Conservation (phyloP, 2,797 vertebrate genomes). For the Coregonus sp. region DNA sequence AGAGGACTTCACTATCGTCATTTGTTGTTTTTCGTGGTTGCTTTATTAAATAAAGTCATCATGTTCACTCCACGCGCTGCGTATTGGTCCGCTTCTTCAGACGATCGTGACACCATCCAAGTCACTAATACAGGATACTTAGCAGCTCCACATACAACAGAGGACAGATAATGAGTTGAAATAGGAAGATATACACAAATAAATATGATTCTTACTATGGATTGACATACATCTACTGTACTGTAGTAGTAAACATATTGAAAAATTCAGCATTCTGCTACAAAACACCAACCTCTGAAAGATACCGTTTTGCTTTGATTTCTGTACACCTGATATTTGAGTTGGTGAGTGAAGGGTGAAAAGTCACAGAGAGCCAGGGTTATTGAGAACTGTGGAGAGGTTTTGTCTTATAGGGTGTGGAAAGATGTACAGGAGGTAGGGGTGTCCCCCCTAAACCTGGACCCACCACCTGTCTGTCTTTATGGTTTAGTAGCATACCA, state of each 20-base stretch:
- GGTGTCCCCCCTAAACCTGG: neutral
- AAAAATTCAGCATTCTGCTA: neutral
- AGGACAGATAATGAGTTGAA: neutral
- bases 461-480: constrained; percentile 3
- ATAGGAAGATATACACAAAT: too few species aligned
- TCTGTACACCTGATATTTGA: neutral
- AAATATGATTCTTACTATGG: neutral
- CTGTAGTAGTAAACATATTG: neutral
- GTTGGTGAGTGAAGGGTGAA: neutral
- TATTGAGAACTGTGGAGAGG: neutral
- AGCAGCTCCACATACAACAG: neutral
- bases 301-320: neutral
- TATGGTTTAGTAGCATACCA: neutral
- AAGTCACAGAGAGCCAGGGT: too few species aligned
- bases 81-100: too few species aligned
- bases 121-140: neutral
- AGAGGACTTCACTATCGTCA: too few species aligned
- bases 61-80: too few species aligned
- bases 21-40: too few species aligned
- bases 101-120: too few species aligned
- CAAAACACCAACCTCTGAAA: neutral
- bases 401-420: neutral
- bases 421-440: too few species aligned
- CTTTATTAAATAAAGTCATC: too few species aligned
- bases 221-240: neutral